Conservation (phyloP, 2,797 vertebrate species). For the Eleutherodactylus coqui region DNA sequence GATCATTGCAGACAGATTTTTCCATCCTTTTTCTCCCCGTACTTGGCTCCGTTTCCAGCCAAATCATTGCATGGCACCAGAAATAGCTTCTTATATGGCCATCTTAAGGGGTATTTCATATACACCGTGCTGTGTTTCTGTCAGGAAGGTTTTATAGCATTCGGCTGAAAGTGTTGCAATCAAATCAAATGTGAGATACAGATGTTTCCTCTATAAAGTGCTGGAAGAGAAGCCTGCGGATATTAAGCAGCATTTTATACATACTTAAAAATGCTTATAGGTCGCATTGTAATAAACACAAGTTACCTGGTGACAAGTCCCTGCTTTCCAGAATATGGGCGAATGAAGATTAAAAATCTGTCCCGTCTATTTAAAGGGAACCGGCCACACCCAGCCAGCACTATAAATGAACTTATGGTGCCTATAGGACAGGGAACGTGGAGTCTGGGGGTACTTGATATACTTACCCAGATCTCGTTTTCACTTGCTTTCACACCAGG, state of each 20-base stretch:
- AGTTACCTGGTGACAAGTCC: background rate
- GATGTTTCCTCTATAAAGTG: slow-evolving; percentile 22
- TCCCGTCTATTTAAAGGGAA: background rate
- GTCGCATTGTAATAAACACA: background rate
- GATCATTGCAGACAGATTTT: background rate
- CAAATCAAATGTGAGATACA: slow-evolving; percentile 2
- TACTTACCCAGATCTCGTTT: too few relatives aligned
- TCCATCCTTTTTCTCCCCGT: background rate
- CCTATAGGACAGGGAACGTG: too few relatives aligned
- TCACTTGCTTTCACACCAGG: too few relatives aligned
- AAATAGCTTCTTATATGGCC: background rate
- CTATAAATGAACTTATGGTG: too few relatives aligned
- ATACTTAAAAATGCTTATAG: background rate
- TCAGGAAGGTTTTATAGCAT: slow-evolving; percentile 8
- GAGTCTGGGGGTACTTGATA: too few relatives aligned
- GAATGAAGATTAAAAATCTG: background rate
- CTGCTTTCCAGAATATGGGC: background rate
- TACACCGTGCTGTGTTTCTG: background rate
- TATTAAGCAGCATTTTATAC: slow-evolving; percentile 15
- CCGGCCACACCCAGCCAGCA: too few relatives aligned
- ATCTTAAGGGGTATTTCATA: background rate
- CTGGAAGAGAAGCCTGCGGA: background rate
- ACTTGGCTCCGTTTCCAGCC: background rate
- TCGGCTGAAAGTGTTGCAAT: background rate
- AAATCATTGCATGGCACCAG: background rate